These are phyloP conservation scores for Tapirus terrestris DNA, from an alignment of 2,113 vertebrate genomes.

Conservation along the genomic window DNA sequence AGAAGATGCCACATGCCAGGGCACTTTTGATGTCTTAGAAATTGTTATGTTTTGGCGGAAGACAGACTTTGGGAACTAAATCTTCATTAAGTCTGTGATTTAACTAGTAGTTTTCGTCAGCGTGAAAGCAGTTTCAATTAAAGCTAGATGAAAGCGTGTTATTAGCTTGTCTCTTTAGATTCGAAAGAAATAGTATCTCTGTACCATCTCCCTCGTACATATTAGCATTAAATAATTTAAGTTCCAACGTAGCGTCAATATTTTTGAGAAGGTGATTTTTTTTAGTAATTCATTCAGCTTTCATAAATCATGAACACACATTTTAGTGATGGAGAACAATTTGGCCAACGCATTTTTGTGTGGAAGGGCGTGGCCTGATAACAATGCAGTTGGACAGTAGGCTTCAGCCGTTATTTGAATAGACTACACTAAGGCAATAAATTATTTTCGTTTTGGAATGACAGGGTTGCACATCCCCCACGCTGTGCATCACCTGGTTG, in stretches of 20 bases:
- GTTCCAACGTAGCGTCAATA: background rate
- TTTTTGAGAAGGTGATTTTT: background rate
- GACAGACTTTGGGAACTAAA: background rate
- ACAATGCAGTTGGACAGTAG: background rate
- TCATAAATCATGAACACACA: background rate
- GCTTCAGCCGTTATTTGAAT: constrained; percentile 48
- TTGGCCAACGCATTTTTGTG: background rate
- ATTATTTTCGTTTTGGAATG: constrained; percentile 69
- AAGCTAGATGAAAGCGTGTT: constrained; percentile 54
- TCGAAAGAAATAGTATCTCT: constrained; percentile 41
- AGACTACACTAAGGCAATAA: constrained; percentile 42
- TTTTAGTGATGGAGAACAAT: constrained; percentile 31
- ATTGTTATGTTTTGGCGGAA: constrained; percentile 38
- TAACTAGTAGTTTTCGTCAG: background rate
- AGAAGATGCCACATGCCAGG: constrained; percentile 51
- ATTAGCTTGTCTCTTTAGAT: constrained; percentile 46
- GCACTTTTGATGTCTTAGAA: constrained; percentile 22
- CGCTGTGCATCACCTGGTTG: background rate
- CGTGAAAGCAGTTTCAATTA: background rate
- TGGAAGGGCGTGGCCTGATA: background rate
- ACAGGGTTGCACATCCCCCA: constrained; percentile 42
- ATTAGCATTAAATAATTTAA: constrained; percentile 57
- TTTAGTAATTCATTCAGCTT: background rate
- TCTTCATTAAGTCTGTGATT: constrained; percentile 65
- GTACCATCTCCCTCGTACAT: background rate